Percentiles rank a stretch among this genome's conserved stretches.
phyloP scores from a whole-genome alignment of 2,888 invertebrate genomes.

The Seira ritae region DNA sequence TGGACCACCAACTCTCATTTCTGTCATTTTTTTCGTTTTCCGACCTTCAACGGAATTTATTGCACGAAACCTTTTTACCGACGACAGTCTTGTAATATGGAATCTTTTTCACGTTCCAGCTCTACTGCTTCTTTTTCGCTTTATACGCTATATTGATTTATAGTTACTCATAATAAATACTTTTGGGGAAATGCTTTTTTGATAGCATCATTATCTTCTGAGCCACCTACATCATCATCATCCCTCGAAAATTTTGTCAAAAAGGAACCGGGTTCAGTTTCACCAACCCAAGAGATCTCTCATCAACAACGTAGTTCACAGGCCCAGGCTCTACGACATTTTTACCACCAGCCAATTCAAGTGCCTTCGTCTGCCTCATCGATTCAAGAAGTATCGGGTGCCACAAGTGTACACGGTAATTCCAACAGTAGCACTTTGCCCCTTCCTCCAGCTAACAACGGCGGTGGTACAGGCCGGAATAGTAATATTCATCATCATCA shows the following conservation, averaged over 20 bases:
- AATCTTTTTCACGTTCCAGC: no score
- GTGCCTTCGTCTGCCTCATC: constrained; percentile 18
- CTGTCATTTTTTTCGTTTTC: constrained; percentile 9
- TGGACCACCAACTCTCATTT: constrained; percentile 17
- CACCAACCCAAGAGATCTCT: constrained; percentile 14
- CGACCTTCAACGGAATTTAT: constrained; percentile 55
- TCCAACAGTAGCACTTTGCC: constrained; percentile 11
- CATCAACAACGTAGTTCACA: background rate
- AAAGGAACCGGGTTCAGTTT: constrained; percentile 32
- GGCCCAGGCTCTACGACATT: constrained; percentile 19
- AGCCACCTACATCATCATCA: constrained; percentile 11
- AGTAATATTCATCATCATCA: constrained; percentile 16
- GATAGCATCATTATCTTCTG: background rate
- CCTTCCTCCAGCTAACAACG: constrained; percentile 2
- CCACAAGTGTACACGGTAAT: background rate
- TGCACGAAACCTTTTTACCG: constrained; percentile 13
- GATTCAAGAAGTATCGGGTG: background rate
- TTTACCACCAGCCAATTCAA: constrained; percentile 14
- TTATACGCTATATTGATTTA: no score
- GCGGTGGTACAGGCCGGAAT: background rate
- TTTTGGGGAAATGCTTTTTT: background rate
- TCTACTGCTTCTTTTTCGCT: no score
- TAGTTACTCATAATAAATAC: no score
- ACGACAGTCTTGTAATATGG: no score
- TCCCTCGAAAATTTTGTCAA: constrained; percentile 20